These are phyloP conservation scores for Andrena minutula DNA, from an alignment of 2,888 invertebrate species.

Conservation along the genomic window DNA sequence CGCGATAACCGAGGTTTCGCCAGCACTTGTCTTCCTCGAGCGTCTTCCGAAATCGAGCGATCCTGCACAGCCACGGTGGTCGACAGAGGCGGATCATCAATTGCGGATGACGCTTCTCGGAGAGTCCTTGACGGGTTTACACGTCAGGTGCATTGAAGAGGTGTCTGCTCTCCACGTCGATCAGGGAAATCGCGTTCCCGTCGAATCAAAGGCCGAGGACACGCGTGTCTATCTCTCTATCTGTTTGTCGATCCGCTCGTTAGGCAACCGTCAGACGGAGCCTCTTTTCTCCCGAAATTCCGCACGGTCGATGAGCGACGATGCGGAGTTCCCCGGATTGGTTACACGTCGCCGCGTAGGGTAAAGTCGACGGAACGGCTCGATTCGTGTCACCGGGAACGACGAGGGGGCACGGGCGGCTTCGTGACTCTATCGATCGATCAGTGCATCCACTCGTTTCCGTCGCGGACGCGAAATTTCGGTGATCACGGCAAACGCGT, in stretches of 20 bases:
- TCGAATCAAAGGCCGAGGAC: constrained; percentile 26
- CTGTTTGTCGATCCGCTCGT: constrained; percentile 24
- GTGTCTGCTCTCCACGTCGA: constrained; percentile 53
- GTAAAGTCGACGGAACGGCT: constrained; percentile 35
- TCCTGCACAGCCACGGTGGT: background rate
- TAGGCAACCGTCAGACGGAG: constrained; percentile 3
- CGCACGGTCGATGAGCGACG: background rate
- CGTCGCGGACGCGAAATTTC: constrained; percentile 12
- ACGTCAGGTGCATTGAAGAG: constrained; percentile 46
- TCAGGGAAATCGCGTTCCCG: constrained; percentile 35
- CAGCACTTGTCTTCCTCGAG: background rate
- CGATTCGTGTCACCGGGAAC: constrained; percentile 49
- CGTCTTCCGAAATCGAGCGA: background rate
- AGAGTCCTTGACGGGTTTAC: constrained; percentile 53
- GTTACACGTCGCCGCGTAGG: constrained; percentile 1
- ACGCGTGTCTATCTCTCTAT: background rate
- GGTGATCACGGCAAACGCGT: constrained; percentile 10
- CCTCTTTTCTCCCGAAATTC: constrained; percentile 17
- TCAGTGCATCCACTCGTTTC: constrained; percentile 37
- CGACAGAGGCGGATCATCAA: constrained; percentile 34
- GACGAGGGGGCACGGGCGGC: constrained; percentile 24
- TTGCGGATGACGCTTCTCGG: constrained; percentile 37
- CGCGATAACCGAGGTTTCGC: background rate
- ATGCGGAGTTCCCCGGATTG: background rate
- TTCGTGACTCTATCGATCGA: constrained; percentile 41